Percentiles rank a stretch among this genome's conserved stretches.
Evolutionary conservation across 1,140 invertebrate genomes (phyloP).

Genomic region (Copidosoma floridanum): DNA sequence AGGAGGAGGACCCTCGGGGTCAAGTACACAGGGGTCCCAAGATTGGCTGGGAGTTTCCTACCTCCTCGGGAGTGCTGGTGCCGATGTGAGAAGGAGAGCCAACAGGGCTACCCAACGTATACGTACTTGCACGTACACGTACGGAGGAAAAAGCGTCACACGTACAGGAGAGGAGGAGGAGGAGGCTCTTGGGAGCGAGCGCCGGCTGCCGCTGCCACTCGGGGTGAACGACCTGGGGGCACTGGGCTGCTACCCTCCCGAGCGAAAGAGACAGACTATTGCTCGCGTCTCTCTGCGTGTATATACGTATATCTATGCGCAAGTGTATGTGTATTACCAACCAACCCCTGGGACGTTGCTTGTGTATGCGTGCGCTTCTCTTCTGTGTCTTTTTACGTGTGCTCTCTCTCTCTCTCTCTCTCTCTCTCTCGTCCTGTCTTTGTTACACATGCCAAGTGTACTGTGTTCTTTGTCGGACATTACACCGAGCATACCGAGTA

Average conservation of each 20-base stretch:
- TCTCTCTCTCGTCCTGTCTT: constrained; percentile 4
- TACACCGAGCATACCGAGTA: constrained; percentile 34
- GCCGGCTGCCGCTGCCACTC: too few species aligned
- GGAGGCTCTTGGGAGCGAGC: too few species aligned
- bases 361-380: constrained; percentile 35
- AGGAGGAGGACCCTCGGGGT: constrained; percentile 37
- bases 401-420: neutral
- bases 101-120: too few species aligned
- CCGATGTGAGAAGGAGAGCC: too few species aligned
- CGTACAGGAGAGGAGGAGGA: too few species aligned
- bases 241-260: constrained; percentile 55
- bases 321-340: too few species aligned
- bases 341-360: too few species aligned
- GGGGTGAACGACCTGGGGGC: constrained; percentile 57
- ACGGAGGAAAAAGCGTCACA: neutral
- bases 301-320: too few species aligned
- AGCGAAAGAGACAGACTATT: constrained; percentile 31
- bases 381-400: too few species aligned
- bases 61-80: neutral
- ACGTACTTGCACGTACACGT: constrained; percentile 1
- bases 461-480: constrained; percentile 37
- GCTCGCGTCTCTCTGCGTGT: too few species aligned
- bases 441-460: constrained; percentile 22
- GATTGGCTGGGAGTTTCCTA: constrained; percentile 33
- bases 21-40: constrained; percentile 41